Conservation (phyloP, 2,888 invertebrate genomes). For the Congeria kusceri region DNA sequence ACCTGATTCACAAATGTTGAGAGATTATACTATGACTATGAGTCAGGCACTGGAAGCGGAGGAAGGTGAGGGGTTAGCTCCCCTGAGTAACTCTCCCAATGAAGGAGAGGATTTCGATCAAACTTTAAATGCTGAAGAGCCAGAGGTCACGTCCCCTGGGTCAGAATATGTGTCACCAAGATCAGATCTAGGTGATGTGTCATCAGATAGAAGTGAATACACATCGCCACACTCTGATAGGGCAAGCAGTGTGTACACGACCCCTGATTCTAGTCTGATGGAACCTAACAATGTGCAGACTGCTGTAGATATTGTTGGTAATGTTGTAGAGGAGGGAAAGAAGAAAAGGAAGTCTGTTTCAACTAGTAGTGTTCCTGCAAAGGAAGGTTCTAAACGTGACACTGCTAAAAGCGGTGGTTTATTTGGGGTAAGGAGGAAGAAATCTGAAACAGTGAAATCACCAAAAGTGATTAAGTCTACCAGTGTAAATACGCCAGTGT, state of each 20-base stretch:
- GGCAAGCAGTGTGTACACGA: conserved; percentile 74
- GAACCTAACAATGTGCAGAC: conserved; percentile 20
- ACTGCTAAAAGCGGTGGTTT: conserved; percentile 37
- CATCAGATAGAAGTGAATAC: conserved; percentile 44
- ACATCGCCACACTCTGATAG: conserved; percentile 47
- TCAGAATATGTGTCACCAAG: conserved; percentile 55
- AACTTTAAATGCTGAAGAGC: conserved; percentile 65
- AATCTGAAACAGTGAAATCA: conserved; percentile 40
- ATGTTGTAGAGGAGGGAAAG: conserved; percentile 10
- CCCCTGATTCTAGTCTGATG: conserved; percentile 71
- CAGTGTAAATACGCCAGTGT: conserved; percentile 31
- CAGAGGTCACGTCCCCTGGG: conserved; percentile 28
- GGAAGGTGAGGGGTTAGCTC: conserved; percentile 25
- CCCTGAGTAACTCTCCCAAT: conserved; percentile 28
- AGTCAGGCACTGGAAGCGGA: conserved; percentile 75
- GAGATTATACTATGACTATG: conserved; percentile 76
- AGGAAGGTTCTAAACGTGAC: conserved; percentile 38
- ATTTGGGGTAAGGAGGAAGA: conserved; percentile 51
- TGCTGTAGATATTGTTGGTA: conserved; percentile 19
- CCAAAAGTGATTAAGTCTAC: conserved; percentile 54
- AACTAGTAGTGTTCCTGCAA: conserved; percentile 5
- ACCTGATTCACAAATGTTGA: conserved; percentile 76
- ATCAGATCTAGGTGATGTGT: conserved; percentile 52
- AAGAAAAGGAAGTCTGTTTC: conserved; percentile 7
- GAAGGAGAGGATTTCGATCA: conserved; percentile 62